These are phyloP conservation scores for Nanorana parkeri DNA, from an alignment of 2,113 vertebrate genomes.

Conservation along the genomic window DNA sequence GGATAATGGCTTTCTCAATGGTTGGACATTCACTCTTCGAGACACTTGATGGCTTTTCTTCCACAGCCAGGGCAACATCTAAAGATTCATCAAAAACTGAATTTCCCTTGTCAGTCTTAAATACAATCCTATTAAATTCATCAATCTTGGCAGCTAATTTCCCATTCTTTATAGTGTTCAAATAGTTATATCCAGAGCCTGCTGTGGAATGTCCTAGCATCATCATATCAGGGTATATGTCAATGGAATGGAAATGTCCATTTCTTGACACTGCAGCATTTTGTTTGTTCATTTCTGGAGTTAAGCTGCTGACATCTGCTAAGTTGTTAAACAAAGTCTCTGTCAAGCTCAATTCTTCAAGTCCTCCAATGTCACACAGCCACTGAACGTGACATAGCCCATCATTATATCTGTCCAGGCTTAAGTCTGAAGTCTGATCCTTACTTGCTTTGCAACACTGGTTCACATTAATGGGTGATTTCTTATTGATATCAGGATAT, in stretches of 20 bases:
- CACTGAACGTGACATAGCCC: constrained; percentile 80
- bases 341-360: constrained; percentile 66
- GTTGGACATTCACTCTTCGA: background rate
- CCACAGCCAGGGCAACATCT: background rate
- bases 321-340: constrained; percentile 80
- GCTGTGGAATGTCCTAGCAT: constrained; percentile 39
- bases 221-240: constrained; percentile 45
- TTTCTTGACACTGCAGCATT: constrained; percentile 60
- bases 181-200: constrained; percentile 57
- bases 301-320: constrained; percentile 76
- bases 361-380: constrained; percentile 72
- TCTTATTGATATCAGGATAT: constrained; percentile 61
- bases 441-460: background rate
- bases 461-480: background rate
- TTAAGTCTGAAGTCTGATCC: background rate
- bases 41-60: background rate
- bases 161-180: constrained; percentile 77
- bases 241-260: constrained; percentile 24
- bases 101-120: constrained; percentile 83
- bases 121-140: constrained; percentile 91
- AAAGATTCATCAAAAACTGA: constrained; percentile 44
- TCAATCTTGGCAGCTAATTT: constrained; percentile 88
- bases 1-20: background rate
- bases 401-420: background rate
- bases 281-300: constrained; percentile 64